Evolutionary conservation across 2,113 vertebrate species (phyloP).

Genomic region (Cyrtonyx montezumae): DNA sequence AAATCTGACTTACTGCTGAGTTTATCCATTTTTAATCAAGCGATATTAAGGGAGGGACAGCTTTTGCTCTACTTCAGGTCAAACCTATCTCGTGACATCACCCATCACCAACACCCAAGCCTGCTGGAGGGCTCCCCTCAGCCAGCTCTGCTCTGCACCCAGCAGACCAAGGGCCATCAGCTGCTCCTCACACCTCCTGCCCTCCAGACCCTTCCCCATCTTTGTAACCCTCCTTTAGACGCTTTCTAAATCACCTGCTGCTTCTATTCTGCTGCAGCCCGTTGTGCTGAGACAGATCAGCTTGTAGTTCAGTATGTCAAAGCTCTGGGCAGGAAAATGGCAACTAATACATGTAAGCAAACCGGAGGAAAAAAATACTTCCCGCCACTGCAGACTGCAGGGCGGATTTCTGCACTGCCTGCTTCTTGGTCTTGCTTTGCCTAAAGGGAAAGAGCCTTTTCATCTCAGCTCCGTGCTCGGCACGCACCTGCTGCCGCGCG

Average conservation of each 20-base stretch:
- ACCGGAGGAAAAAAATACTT: constrained; percentile 13
- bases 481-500: neutral
- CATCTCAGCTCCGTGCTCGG: neutral
- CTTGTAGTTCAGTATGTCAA: neutral
- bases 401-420: neutral
- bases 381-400: constrained; percentile 14
- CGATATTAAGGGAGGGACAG: neutral
- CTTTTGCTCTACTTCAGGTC: neutral
- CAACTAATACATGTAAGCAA: neutral
- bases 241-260: neutral
- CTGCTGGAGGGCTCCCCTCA: too few relatives aligned
- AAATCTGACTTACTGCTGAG: neutral
- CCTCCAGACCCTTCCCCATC: neutral
- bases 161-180: neutral
- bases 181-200: neutral
- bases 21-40: neutral
- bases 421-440: neutral
- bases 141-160: too few relatives aligned
- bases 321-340: constrained; percentile 44
- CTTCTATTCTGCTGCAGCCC: neutral
- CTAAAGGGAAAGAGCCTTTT: constrained; percentile 38
- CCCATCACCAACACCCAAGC: neutral
- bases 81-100: neutral
- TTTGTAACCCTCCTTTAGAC: neutral
- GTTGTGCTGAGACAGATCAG: neutral